Evolutionary conservation across 2,797 vertebrate species (phyloP).

Genomic region (Schizopygopsis malacanthus): DNA sequence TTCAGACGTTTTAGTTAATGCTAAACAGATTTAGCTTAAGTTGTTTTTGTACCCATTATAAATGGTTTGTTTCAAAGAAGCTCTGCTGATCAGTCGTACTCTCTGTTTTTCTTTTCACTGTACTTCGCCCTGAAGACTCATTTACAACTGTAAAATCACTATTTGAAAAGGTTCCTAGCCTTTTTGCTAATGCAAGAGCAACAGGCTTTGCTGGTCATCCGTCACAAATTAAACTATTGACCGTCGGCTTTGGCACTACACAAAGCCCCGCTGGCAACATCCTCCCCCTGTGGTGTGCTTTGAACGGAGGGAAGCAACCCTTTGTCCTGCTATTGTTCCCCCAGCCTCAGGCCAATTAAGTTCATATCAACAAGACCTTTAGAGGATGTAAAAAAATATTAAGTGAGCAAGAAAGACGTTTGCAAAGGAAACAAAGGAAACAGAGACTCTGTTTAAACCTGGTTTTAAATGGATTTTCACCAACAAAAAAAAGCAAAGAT

Average conservation of each 20-base stretch:
- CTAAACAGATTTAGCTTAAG: not conserved
- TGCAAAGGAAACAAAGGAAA: constrained; percentile 27
- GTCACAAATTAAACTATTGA: constrained; percentile 37
- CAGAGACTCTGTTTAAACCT: not conserved
- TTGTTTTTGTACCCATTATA: not conserved
- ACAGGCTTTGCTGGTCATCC: constrained; percentile 33
- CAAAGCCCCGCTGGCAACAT: constrained; percentile 43
- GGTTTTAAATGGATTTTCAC: not conserved
- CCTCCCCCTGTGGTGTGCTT: constrained; percentile 56
- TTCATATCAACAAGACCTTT: constrained; percentile 46
- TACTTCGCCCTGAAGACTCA: constrained; percentile 17
- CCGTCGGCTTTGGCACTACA: constrained; percentile 41
- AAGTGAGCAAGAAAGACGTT: constrained; percentile 1
- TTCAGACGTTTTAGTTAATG: constrained; percentile 9
- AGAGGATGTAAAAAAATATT: constrained; percentile 12
- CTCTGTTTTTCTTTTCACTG: constrained; percentile 30
- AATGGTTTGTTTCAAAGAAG: constrained; percentile 3
- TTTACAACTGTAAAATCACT: constrained; percentile 36
- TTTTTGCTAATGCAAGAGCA: constrained; percentile 29
- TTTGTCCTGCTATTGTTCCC: constrained; percentile 66
- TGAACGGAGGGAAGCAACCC: constrained; percentile 58
- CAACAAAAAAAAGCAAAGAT: not conserved
- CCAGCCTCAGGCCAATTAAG: constrained; percentile 56
- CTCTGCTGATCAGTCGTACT: not conserved
- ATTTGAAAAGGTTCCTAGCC: constrained; percentile 29